Base-by-base conservation (phyloP, 2,797 vertebrate genomes). In the Dryobates pubescens region DNA sequence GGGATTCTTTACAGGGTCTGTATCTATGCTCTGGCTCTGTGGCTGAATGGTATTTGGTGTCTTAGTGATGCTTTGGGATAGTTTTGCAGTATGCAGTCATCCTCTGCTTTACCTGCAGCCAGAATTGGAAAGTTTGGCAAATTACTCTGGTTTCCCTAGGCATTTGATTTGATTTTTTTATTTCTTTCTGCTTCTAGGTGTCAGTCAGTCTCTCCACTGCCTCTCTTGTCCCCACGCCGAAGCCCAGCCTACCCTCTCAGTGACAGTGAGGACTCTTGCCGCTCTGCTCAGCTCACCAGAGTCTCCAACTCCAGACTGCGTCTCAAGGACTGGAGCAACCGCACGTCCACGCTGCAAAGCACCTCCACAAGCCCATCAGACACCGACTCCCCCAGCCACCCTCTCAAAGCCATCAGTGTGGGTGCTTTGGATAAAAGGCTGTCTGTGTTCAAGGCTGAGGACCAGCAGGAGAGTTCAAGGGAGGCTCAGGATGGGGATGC, bases 341-440 rank as follows among this genome's bases (percentile, higher is more conserved):
- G 95, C 75, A 90, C 98, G 0, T 89, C 98, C 29, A 96, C 96
- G 6, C 96, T 98, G 72, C 96, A 80, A 59, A 97, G 98, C 56
- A 96, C 97, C 61, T 97, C 97, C n/a, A 96, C 97, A 1, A 97
- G 97, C 65, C 89, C 97, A 2, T 94, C 96, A 5, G 98, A 98
- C 86, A 89, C 97, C 0, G 98, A 98, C 49, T 95, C 96, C 51
- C 97, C 97, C 2, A 96, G 95, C 80, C 97, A 97, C 68, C 97
- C 98, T 68, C 97, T 98, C 85, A 99, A 99, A 97, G 98, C 98
- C n/a, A 92, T 98, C 97, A 99, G 98, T 26, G 98, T 99, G 91
- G 97, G 98, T 5, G 98, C 98, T 94, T 97, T 99, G 97, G 99
- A 99, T 86, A 98, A 98, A 96, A 98, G 98, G 94, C 97, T 98